Base-by-base conservation (phyloP, 53 echinoderm and acorn worm species). In the Zoroaster sp. region DNA sequence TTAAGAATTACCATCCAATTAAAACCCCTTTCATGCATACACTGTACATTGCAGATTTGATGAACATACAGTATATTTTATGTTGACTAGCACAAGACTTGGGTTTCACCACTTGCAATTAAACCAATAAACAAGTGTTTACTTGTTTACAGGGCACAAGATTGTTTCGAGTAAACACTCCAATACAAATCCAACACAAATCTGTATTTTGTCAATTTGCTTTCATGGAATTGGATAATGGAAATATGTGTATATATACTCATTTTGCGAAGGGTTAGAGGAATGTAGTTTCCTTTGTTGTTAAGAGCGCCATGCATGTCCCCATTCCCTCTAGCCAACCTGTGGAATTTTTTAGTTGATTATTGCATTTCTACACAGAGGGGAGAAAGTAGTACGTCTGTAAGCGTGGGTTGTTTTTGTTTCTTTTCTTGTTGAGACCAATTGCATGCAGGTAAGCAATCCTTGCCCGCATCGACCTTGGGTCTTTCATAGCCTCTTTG, bases 381-480 rank as follows among this genome's bases (percentile, higher is more conserved):
- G 63, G 45, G 63, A 59, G 68, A 68, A 68, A 14, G 34, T 40
- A 67, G 40, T 66, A 66, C 38, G 20, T 81, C 41, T 80, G 20
- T 20, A 83, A 45, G 70, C 49, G 85, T 85, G 71, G 85, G 85
- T 47, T 71, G 70, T 32, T 36, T 70, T 85, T 85, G 70, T 49
- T 28, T 1, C 44, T 66, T 33, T 37, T 35, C 66, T 14, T 67
- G 65, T 81, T 43, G 30, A 34, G 35, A 10, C 51, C 85, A 44
- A 35, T 85, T 85, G 21, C 67, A 71, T 70, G 81, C 79, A 63
- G 1, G 12, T 39, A 40, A 74, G 23, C 65, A 36, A 80, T 13
- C 65, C 70, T 69, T 85, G 70, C 71, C 18, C 35, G 25, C 44
- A 47, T 32, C 51, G 85, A 71, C 85, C 85, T 85, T 85, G 71